Evolutionary conservation across 2,113 vertebrate species (phyloP), one percentile per base, ranked within the genome.

Genomic region (Sorex fumeus): DNA sequence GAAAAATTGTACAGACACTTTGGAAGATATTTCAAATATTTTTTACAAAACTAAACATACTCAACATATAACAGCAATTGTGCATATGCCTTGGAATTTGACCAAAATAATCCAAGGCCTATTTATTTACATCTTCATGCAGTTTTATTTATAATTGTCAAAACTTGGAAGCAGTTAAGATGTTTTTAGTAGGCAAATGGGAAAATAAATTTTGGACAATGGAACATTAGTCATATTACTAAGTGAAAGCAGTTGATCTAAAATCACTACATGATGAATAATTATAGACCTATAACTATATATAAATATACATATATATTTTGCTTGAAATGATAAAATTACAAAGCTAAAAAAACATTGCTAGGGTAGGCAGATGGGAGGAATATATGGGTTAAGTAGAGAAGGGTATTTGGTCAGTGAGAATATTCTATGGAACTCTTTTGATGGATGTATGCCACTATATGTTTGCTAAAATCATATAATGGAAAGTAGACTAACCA

Each of bases 101-200:
- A 18, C 40, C 18, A n/a, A 75, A 82, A 11, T 16, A 72, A 69
- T 45, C 4, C 40, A 7, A 67, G 81, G 87, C 3, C 2, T 43
- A 25, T 69, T 50, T 92, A 64, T 18, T 75, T 4, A 36, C 5
- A 92, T 23, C 18, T 75, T 53, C 34, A 81, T 19, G 23, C 2
- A 60, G 23, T 1, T 92, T 81, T 69, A 34, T 32, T 43, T 25
- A 69, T 66, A 57, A 43, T 8, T 81, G 21, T 7, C 43, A 28
- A 83, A 77, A 62, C 8, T 47, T 77, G 85, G n/a, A 88, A 83
- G 45, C 27, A 15, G 76, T 19, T 57, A 88, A 50, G 62, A 36
- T 36, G 57, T 34, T 12, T 32, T 70, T 16, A 57, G 47, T 50
- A 50, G 9, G 47, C 13, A 13, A 50, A 50, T 50, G 9, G 9